Evolutionary conservation across 2,888 invertebrate genomes (phyloP), one percentile per base, ranked within the genome.

Genomic region (Zhengitettix transpicula): DNA sequence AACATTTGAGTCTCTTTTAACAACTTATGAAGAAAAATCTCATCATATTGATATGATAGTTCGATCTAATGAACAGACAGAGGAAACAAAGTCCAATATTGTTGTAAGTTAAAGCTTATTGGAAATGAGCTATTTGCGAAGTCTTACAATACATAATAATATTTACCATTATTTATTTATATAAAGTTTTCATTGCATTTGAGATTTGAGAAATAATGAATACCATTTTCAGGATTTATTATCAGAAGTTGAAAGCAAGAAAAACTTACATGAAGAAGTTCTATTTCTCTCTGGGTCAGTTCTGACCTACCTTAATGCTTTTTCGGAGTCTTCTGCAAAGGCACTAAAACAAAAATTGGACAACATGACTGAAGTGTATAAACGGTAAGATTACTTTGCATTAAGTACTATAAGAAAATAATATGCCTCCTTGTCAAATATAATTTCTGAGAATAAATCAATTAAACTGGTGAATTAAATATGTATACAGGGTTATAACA

Each of bases 41-140:
- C 82, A 87, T 66, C 87, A 89, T 73, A 77, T 90, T 65, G 91
- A 92, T 71, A 80, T 81, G 60, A 80, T 79, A 63, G 85, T 89
- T 57, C 78, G 84, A 67, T 89, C 85, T 56, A 83, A 84, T 69
- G 80, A 84, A 65, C 84, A 87, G 68, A 81, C 89, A 64, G 74
- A 82, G 63, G 86, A 87, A 68, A 84, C 84, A 64, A 28, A 28
- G 28, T 5, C 3, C 28, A 28, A 28, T 28, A 28, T 28, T 28
- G 28, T 28, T 28, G 28, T 28, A 28, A 28, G 28, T 28, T 28
- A 28, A 5, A 28, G 7, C 28, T 28, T 28, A 28, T 7, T 28
- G 2, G 7, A 28, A 28, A 28, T 28, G 2, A 5, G 28, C 28
- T 28, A 2, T 28, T 28, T 28, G 28, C 7, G 28, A 7, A 28